These are phyloP conservation scores for Salmo trutta DNA, from an alignment of 2,797 vertebrate genomes.

Conservation along the genomic window DNA sequence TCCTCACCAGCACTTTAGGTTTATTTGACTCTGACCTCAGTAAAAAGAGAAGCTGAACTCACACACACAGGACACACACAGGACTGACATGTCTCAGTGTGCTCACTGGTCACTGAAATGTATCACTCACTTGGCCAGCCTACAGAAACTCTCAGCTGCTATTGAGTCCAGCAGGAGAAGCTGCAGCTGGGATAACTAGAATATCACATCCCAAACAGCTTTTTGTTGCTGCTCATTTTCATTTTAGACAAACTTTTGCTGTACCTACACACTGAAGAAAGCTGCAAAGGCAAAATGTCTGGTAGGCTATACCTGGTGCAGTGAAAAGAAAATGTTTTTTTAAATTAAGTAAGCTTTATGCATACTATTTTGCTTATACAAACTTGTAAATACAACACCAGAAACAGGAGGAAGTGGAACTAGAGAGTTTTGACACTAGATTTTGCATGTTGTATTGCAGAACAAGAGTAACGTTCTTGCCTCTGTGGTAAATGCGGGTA, in stretches of 20 bases:
- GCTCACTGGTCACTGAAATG: neutral
- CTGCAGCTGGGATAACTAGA: neutral
- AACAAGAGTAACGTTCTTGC: constrained; percentile 30
- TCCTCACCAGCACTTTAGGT: neutral
- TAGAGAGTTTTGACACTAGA: constrained; percentile 28
- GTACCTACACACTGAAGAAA: neutral
- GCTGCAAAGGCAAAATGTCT: too few species aligned
- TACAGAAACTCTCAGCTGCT: neutral
- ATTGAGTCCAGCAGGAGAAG: neutral
- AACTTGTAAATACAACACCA: neutral
- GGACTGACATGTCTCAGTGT: neutral
- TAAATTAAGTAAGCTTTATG: too few species aligned
- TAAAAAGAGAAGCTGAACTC: neutral
- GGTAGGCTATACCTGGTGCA: too few species aligned
- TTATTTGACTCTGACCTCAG: neutral
- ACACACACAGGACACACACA: neutral
- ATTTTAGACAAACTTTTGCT: neutral
- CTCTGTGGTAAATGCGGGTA: constrained; percentile 7
- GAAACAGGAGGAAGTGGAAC: constrained; percentile 24
- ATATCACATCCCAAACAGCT: neutral
- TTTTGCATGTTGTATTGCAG: constrained; percentile 18
- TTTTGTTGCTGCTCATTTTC: neutral
- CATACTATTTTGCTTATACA: neutral
- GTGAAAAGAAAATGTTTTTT: too few species aligned
- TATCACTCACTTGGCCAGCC: neutral